Evolutionary conservation across 1,140 invertebrate species (phyloP), one percentile per base, ranked within the genome.

Genomic region (Contarinia nasturtii): DNA sequence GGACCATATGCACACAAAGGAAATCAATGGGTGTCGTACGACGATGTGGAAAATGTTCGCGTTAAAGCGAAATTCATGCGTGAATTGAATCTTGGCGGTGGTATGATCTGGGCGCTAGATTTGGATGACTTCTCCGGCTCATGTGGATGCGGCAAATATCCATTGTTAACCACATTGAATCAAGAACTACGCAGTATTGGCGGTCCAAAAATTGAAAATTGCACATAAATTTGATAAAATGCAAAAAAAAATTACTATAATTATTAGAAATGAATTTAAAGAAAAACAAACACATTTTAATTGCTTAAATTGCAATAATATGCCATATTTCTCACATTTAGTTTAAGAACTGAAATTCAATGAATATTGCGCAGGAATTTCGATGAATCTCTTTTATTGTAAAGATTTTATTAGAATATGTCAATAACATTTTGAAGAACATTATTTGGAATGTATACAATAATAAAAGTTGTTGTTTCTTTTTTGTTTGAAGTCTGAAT

Each of bases 11-110:
- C 80, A 0, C 73, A 71, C 37, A 70, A 65, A 45, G 79, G 75
- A 0, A 74, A 77, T 48, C 84, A 89, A 61, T 90, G 86, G 86
- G 78, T 85, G 1, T 77, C 80, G 0, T 91, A 81, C 57, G 79
- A 89, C 54, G 80, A 84, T 58, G 71, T 79, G 2, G 65, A 70
- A 2, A 80, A 79, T 49, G 74, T 80, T 42, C 63, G 69, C 22
- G 65, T 69, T 46, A 69, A 71, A 52, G 60, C 75, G 0, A 65
- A 75, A 42, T 68, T 76, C 47, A 70, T 80, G 0, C 70, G 67
- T 37, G 62, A 67, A 2, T 55, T 76, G 40, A 67, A 73, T 7
- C 57, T 85, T 2, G 80, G 80, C 1, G 85, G 85, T 3, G 80
- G 76, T 2, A 86, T 85, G 71, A 69, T 86, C 17, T 88, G 83